Conservation (phyloP, 2,797 vertebrate genomes). For the Erithacus rubecula region DNA sequence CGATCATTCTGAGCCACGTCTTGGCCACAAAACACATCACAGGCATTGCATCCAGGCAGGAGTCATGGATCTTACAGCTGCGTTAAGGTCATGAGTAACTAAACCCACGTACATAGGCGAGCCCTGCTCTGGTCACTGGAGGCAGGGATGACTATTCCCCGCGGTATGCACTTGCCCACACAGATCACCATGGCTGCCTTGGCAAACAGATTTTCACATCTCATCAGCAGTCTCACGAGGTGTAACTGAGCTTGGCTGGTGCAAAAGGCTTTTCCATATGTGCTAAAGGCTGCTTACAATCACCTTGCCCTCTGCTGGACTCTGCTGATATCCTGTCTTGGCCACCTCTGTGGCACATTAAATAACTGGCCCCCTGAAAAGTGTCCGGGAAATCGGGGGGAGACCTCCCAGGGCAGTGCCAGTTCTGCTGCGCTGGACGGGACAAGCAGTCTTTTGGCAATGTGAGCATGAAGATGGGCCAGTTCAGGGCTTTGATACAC, state of each 20-base stretch:
- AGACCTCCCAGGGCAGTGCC: not conserved
- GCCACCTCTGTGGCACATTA: not conserved
- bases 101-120: rapidly evolving
- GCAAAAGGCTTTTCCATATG: not conserved
- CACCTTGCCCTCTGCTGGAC: not conserved
- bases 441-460: conserved; percentile 21
- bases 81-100: not conserved
- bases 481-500: not conserved
- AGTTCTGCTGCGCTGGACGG: not conserved
- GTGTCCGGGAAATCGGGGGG: not conserved
- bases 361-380: not conserved
- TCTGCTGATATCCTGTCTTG: not conserved
- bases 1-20: not conserved
- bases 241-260: not conserved
- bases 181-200: not conserved
- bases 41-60: not conserved
- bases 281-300: not conserved
- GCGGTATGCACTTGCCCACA: rapidly evolving
- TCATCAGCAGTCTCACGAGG: rapidly evolving
- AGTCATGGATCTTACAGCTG: rapidly evolving
- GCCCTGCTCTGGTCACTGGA: not conserved
- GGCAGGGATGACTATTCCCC: rapidly evolving
- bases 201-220: not conserved
- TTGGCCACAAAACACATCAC: not conserved
- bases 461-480: not conserved